A percentile compares a stretch with the other conserved stretches of the same genome.
These are phyloP conservation scores for Sebastes minor DNA, from an alignment of 2,797 vertebrate genomes.

Conservation along the genomic window DNA sequence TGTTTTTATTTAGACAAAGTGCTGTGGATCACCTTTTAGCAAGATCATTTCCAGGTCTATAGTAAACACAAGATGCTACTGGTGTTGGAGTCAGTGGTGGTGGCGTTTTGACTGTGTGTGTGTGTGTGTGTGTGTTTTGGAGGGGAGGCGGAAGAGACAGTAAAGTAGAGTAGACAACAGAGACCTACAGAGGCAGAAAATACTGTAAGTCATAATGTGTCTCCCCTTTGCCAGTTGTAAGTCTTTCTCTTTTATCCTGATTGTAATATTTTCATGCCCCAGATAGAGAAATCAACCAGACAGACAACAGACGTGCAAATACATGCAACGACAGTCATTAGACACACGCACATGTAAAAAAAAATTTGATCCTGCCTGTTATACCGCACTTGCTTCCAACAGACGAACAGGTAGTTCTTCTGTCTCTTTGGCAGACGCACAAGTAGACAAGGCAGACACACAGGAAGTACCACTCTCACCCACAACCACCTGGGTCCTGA, in stretches of 20 bases:
- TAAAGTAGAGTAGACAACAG: background rate
- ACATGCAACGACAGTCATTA: background rate
- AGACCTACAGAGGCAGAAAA: background rate
- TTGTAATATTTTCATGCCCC: background rate
- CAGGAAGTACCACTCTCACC: background rate
- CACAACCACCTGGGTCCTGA: background rate
- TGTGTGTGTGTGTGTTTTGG: background rate
- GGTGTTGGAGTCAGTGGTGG: background rate
- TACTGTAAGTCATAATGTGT: constrained; percentile 1
- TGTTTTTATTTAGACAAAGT: background rate
- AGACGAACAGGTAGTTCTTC: background rate
- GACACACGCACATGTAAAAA: background rate
- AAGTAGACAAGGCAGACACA: background rate
- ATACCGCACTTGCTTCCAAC: background rate
- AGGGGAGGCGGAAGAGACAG: background rate
- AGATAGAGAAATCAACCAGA: constrained; percentile 4
- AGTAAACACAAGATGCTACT: background rate
- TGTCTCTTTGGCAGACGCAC: background rate
- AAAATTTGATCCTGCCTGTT: constrained; percentile 23
- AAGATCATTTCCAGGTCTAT: background rate
- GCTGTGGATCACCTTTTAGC: background rate
- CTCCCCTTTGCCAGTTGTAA: background rate
- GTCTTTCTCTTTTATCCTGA: background rate
- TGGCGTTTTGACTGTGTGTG: background rate
- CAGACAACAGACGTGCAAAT: background rate